These are phyloP conservation scores for Bovichtus variegatus DNA, from an alignment of 2,797 vertebrate genomes.

Conservation along the genomic window DNA sequence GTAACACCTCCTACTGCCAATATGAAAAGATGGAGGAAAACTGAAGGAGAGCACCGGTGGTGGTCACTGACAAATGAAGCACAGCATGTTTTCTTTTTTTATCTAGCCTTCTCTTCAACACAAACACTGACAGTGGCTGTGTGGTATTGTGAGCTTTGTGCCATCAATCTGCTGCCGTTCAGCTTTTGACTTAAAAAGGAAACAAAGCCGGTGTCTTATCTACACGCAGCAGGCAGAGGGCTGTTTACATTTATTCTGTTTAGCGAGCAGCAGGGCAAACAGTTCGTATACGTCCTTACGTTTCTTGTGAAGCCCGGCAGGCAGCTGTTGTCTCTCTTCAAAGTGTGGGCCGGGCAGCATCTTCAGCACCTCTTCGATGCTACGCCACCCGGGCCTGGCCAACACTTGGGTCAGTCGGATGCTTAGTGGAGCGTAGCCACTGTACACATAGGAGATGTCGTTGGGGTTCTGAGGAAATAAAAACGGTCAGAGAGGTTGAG, in stretches of 20 bases:
- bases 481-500: not conserved
- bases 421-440: conserved; percentile 95
- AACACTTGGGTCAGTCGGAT: conserved; percentile 95
- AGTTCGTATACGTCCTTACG: conserved; percentile 70
- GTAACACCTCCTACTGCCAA: conserved; percentile 42
- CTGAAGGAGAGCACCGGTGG: conserved; percentile 12
- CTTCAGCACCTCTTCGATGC: conserved; percentile 97
- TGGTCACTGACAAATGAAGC: conserved; percentile 37
- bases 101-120: conserved; percentile 32
- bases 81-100: conserved; percentile 9
- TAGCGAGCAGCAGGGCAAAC: conserved; percentile 34
- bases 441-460: conserved; percentile 98
- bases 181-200: conserved; percentile 30
- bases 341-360: conserved; percentile 98
- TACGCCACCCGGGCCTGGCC: conserved; percentile 95
- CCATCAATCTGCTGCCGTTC: conserved; percentile 69
- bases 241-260: conserved; percentile 36
- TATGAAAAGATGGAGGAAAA: conserved; percentile 20
- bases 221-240: conserved; percentile 56
- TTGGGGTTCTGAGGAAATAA: conserved; percentile 91
- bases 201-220: conserved; percentile 82
- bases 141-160: conserved; percentile 47
- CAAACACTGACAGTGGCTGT: conserved; percentile 26
- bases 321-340: conserved; percentile 95
- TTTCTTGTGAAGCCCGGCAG: conserved; percentile 91